These are phyloP conservation scores for Cygnus buccinator DNA, from an alignment of 2,113 vertebrate genomes.

Conservation along the genomic window DNA sequence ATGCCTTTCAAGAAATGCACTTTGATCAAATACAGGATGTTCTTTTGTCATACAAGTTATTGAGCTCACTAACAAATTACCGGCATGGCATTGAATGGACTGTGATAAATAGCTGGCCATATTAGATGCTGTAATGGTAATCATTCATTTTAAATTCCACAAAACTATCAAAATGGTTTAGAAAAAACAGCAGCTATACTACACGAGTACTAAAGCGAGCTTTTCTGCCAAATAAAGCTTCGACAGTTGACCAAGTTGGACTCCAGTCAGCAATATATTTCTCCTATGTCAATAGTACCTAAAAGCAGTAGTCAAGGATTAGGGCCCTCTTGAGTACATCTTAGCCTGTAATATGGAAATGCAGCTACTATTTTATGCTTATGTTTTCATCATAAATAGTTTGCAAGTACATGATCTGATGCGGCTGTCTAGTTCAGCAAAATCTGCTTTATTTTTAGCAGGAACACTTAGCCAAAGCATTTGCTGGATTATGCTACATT, in stretches of 20 bases:
- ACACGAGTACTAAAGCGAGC: background rate
- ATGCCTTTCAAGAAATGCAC: conserved; percentile 45
- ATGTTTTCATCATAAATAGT: conserved; percentile 11
- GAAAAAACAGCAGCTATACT: background rate
- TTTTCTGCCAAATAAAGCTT: background rate
- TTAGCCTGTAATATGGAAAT: background rate
- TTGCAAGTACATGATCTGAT: background rate
- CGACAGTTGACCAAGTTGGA: background rate
- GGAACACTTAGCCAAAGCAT: conserved; percentile 24
- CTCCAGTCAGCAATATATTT: background rate
- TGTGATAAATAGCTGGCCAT: conserved; percentile 6
- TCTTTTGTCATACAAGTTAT: conserved; percentile 15
- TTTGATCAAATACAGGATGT: conserved; percentile 38
- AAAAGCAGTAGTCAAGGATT: conserved; percentile 10
- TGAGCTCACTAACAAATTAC: conserved; percentile 35
- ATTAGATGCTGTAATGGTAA: conserved; percentile 2
- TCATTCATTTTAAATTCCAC: conserved; percentile 3
- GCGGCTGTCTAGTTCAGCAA: background rate
- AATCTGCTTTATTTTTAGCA: conserved; percentile 47
- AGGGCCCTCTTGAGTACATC: background rate
- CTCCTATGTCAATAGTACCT: background rate
- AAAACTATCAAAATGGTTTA: background rate
- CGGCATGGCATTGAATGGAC: background rate
- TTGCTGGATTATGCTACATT: conserved; percentile 39
- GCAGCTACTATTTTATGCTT: background rate